These are phyloP conservation scores for Progne subis DNA, from an alignment of 2,113 vertebrate species.

Conservation along the genomic window DNA sequence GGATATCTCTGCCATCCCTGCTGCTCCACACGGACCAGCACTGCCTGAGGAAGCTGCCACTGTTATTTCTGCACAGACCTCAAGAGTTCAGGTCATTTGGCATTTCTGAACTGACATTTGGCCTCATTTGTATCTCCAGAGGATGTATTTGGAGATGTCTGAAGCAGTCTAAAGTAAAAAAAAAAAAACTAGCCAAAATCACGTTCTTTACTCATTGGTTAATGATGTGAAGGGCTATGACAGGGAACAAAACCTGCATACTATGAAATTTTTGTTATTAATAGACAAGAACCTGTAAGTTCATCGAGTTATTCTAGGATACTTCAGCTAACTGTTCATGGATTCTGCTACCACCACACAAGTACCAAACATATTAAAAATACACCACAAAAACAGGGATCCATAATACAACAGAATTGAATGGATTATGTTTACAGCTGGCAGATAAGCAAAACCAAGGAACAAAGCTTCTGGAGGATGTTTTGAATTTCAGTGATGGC, in stretches of 20 bases:
- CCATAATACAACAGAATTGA: slow-evolving; percentile 16
- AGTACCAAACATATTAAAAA: slow-evolving; percentile 26
- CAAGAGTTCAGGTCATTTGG: not conserved
- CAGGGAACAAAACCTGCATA: not conserved
- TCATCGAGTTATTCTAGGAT: not conserved
- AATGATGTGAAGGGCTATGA: not conserved
- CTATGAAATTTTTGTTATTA: not conserved
- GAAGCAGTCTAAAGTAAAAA: not conserved
- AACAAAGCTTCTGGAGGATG: slow-evolving; percentile 42
- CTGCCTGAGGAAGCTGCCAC: not conserved
- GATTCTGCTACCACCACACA: not conserved
- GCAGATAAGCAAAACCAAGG: slow-evolving; percentile 48
- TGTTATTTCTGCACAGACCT: not conserved
- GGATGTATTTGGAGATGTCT: not conserved
- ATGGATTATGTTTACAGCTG: slow-evolving; percentile 43
- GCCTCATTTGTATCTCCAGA: not conserved
- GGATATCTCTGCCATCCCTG: not conserved
- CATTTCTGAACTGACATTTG: not conserved
- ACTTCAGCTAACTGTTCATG: not conserved
- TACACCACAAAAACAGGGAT: slow-evolving; percentile 24
- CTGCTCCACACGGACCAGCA: not conserved
- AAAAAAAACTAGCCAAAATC: not conserved
- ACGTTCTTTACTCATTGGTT: not conserved
- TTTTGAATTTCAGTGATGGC: slow-evolving; percentile 54
- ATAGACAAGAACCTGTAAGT: slow-evolving; percentile 21